Base-by-base conservation (phyloP, 2,888 invertebrate species). In the Dioctria rufipes region DNA sequence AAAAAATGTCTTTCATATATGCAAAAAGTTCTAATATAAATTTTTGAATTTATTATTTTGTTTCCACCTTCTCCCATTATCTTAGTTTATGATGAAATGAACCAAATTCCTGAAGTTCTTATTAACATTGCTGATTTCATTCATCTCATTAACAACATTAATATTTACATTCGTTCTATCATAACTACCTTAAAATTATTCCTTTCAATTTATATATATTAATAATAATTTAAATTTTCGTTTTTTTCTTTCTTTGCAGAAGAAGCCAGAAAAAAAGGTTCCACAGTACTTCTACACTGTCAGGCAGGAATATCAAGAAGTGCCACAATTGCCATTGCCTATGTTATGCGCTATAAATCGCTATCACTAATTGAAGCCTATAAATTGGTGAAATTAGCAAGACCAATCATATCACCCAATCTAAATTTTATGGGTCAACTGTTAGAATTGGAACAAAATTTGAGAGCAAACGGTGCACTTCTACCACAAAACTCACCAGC, bases 271-370 rank as follows among this genome's bases (percentile, higher is more conserved):
- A 87, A 88, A 86, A 89, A 88, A 78, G 89, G 88, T 83, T 89
- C 88, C 80, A 86, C 87, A 67, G 96, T 98, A 60, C 91, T 98
- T 86, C 94, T 98, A 82, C 98, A 98, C 89, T 98, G 98, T 89
- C 98, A 98, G 87, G 98, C 97, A 75, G 98, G 98, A 77, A 95
- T 98, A 73, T 98, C 97, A 80, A 92, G 98, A 84, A 97, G 97
- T 83, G 97, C 98, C 83, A 98, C 98, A 83, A 93, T 98, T 87
- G 96, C 97, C 86, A 97, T 98, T 86, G 97, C 98, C 71, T 98
- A 96, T 90, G 92, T 98, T 85, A 97, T 98, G 96, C 94, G 95
- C 86, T 95, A 95, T 89, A 94, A 94, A 87, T 92, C 93, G 82
- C 88, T 96, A 88, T 93, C 94, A 58, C 95, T 95, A 91, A 92